Conservation (phyloP, 2,113 vertebrate genomes). For the Nothoprocta pentlandii region DNA sequence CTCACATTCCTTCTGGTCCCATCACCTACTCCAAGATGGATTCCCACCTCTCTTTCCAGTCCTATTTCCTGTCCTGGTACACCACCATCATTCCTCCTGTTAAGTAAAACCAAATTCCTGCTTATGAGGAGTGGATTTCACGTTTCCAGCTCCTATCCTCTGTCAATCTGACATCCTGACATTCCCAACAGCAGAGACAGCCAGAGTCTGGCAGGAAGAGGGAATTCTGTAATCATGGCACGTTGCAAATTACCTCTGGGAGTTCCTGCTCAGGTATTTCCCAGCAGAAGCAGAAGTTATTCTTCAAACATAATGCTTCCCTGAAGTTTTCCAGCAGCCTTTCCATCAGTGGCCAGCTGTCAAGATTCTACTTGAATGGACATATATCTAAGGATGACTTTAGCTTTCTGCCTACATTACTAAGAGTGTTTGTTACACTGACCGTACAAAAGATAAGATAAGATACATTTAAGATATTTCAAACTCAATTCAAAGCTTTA, state of each 20-base stretch:
- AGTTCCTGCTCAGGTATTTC: slow-evolving; percentile 42
- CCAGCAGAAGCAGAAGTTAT: slow-evolving; percentile 57
- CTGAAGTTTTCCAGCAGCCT: slow-evolving; percentile 64
- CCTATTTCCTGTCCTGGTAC: neutral
- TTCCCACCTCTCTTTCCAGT: neutral
- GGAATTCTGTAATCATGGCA: slow-evolving; percentile 58
- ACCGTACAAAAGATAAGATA: neutral
- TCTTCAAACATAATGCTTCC: slow-evolving; percentile 65
- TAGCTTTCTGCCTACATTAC: slow-evolving; percentile 26
- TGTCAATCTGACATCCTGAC: neutral
- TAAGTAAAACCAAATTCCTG: neutral
- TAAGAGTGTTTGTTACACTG: neutral
- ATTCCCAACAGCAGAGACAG: neutral
- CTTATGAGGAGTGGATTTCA: neutral
- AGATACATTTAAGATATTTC: neutral
- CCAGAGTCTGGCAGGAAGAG: neutral
- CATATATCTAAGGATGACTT: slow-evolving; percentile 34
- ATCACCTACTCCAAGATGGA: neutral
- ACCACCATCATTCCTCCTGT: neutral
- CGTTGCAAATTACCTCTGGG: slow-evolving; percentile 56
- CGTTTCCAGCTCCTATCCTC: neutral
- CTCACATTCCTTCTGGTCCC: neutral
- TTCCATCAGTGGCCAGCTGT: slow-evolving; percentile 56
- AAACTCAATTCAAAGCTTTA: neutral
- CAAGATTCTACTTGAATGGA: slow-evolving; percentile 37